These are phyloP conservation scores for Cynodonichthys magdalenae DNA, from an alignment of 2,797 vertebrate species.

Conservation along the genomic window DNA sequence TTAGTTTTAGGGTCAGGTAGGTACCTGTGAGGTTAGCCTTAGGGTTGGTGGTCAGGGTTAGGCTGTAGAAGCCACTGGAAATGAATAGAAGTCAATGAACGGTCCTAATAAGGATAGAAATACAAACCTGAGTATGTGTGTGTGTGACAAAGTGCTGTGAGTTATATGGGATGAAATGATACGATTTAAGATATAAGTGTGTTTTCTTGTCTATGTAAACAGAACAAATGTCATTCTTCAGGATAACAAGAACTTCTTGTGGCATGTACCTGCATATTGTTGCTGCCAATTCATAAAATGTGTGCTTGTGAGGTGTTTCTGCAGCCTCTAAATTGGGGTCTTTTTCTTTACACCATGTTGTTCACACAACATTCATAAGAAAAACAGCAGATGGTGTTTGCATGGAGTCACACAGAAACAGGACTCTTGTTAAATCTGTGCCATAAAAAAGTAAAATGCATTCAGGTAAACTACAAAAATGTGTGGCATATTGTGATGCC, in stretches of 20 bases:
- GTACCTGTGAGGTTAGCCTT: too few species aligned
- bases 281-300: conserved; percentile 19
- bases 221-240: neutral
- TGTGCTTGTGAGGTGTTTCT: conserved; percentile 9
- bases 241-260: neutral
- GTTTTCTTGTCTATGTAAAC: neutral
- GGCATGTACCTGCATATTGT: too few species aligned
- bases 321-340: conserved; percentile 17
- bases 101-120: too few species aligned
- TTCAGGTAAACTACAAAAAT: conserved; percentile 19
- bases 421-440: conserved; percentile 10
- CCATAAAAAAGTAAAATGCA: conserved; percentile 4
- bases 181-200: neutral
- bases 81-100: too few species aligned
- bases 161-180: neutral
- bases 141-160: neutral
- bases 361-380: conserved; percentile 27
- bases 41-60: too few species aligned
- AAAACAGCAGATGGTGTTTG: conserved; percentile 58
- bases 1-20: too few species aligned
- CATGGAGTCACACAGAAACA: conserved; percentile 1
- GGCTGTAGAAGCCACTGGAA: too few species aligned
- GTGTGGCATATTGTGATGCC: conserved; percentile 4
- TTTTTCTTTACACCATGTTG: neutral
- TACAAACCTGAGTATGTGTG: too few species aligned